A percentile compares a stretch with the other conserved stretches of the same genome.
Conservation (phyloP, 2,797 vertebrate genomes). For the Stomatorhinus walkeri region DNA sequence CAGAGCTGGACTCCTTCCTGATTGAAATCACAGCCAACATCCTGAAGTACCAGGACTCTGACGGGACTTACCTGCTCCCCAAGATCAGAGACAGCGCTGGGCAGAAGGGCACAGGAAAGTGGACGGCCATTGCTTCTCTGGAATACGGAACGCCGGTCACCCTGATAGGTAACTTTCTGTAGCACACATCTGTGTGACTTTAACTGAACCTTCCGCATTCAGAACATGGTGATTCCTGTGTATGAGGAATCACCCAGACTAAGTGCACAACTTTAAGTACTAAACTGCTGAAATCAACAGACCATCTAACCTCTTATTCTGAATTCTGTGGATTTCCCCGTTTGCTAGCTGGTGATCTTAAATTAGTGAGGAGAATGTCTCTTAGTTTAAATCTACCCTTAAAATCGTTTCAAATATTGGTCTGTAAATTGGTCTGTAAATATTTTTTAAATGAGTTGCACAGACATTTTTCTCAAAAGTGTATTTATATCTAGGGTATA, state of each 20-base stretch:
- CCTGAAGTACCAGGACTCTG: slow-evolving; percentile 74
- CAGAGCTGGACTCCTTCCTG: slow-evolving; percentile 91
- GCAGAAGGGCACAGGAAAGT: slow-evolving; percentile 98
- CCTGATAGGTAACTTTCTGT: slow-evolving; percentile 76
- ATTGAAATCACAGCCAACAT: slow-evolving; percentile 96
- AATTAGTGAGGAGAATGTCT: background rate
- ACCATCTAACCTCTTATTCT: background rate
- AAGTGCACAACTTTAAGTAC: background rate
- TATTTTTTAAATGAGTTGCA: background rate
- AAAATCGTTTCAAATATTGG: background rate
- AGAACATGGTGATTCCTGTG: background rate
- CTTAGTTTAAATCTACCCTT: background rate
- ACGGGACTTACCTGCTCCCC: slow-evolving; percentile 76
- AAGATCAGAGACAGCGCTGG: slow-evolving; percentile 92
- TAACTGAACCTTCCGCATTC: background rate
- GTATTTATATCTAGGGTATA: background rate
- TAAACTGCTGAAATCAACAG: background rate
- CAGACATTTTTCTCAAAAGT: background rate
- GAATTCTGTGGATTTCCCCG: background rate
- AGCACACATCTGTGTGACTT: background rate
- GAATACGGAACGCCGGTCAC: slow-evolving; percentile 92
- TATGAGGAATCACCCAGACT: background rate
- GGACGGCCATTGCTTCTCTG: slow-evolving; percentile 91
- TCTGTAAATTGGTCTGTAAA: background rate
- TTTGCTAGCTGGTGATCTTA: background rate